Evolutionary conservation across 2,888 invertebrate genomes (phyloP).

Genomic region (Tromatobia lineatoria): DNA sequence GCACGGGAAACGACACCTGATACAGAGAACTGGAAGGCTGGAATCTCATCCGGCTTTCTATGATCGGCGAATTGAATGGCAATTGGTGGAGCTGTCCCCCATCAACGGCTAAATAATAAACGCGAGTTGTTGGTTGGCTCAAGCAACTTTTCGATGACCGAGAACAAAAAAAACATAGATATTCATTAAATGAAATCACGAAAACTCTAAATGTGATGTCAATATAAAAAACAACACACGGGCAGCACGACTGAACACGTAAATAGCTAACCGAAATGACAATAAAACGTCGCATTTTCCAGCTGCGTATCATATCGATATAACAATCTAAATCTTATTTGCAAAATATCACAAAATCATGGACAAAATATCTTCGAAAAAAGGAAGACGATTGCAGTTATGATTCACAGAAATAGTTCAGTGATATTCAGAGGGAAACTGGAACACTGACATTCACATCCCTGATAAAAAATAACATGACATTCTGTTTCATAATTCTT

Average conservation of each 20-base stretch:
- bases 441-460: neutral
- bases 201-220: neutral
- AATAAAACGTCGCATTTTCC: conserved; percentile 62
- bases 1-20: conserved; percentile 81
- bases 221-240: neutral
- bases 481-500: neutral
- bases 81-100: conserved; percentile 82
- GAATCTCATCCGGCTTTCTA: conserved; percentile 83
- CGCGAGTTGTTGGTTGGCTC: conserved; percentile 36
- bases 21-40: conserved; percentile 84
- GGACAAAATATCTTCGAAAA: neutral
- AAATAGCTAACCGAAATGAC: conserved; percentile 54
- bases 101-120: conserved; percentile 75
- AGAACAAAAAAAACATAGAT: neutral
- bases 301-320: conserved; percentile 46
- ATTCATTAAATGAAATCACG: neutral
- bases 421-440: neutral
- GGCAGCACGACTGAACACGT: conserved; percentile 52
- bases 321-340: neutral
- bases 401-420: neutral
- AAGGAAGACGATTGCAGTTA: conserved; percentile 2
- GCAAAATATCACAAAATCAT: neutral
- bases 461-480: neutral
- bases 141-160: neutral
- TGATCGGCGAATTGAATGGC: conserved; percentile 84